Evolutionary conservation across 2,113 vertebrate genomes (phyloP).

Genomic region (Dromaius novaehollandiae): DNA sequence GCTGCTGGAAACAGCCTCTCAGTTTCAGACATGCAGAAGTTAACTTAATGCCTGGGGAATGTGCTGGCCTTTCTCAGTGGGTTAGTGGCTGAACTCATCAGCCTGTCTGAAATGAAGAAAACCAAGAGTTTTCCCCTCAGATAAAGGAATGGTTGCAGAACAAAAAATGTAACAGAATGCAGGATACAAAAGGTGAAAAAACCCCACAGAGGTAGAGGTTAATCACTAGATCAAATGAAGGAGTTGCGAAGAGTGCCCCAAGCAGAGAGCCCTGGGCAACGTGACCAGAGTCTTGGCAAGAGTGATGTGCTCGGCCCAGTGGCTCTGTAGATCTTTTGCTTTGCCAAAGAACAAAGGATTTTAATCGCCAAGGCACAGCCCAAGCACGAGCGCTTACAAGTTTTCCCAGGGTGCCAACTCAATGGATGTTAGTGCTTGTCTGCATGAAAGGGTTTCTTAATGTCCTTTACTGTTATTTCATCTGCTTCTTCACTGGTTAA

Average conservation of each 20-base stretch:
- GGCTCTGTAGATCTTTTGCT: background rate
- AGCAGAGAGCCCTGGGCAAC: background rate
- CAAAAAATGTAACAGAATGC: background rate
- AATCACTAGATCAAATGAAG: background rate
- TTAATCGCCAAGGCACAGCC: background rate
- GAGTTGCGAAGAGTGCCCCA: background rate
- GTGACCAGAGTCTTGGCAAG: background rate
- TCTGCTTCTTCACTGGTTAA: background rate
- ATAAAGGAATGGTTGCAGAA: background rate
- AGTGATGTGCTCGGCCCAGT: background rate
- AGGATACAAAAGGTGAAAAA: background rate
- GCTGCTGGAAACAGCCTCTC: background rate
- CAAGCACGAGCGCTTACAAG: background rate
- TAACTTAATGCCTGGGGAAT: background rate
- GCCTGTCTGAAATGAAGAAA: background rate
- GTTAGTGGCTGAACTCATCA: background rate
- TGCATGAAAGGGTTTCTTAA: background rate
- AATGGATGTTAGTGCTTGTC: background rate
- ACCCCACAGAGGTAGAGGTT: fast-evolving
- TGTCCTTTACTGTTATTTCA: background rate
- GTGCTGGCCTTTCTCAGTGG: background rate
- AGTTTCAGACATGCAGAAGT: background rate
- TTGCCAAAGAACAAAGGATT: background rate
- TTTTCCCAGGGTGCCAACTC: background rate
- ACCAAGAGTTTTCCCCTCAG: background rate